Evolutionary conservation across 2,888 invertebrate species (phyloP).

Genomic region (Branchellion lobata): DNA sequence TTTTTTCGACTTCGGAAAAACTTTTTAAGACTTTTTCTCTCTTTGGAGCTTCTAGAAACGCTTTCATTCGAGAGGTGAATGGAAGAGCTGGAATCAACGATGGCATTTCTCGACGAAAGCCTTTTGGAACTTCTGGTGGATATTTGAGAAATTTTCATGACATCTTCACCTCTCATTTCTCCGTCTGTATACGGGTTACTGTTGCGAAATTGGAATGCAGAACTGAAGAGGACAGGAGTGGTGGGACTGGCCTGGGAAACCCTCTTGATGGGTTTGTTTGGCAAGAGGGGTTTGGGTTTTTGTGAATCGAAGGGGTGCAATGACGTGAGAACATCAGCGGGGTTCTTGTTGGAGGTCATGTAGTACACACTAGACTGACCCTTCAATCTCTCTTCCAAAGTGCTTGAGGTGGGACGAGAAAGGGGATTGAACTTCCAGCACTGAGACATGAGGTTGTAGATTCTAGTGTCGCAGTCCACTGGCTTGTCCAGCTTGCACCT

Average conservation of each 20-base stretch:
- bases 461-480: constrained; percentile 49
- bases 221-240: neutral
- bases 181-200: neutral
- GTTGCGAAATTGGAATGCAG: neutral
- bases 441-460: constrained; percentile 51
- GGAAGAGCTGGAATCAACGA: constrained; percentile 7
- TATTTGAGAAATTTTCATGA: neutral
- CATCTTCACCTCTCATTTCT: neutral
- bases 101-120: too few relatives aligned
- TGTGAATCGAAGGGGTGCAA: neutral
- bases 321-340: neutral
- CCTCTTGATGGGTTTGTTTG: constrained; percentile 8
- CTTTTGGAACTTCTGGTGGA: neutral
- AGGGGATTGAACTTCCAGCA: constrained; percentile 51
- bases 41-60: constrained; percentile 49
- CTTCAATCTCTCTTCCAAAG: constrained; percentile 51
- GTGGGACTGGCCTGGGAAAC: neutral
- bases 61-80: constrained; percentile 48
- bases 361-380: constrained; percentile 53
- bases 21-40: constrained; percentile 52
- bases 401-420: constrained; percentile 50
- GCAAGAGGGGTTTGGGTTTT: neutral
- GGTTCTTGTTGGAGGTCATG: neutral
- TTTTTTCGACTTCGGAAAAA: constrained; percentile 47
- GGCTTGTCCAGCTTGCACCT: constrained; percentile 53